Evolutionary conservation across 2,888 invertebrate species (phyloP).

Genomic region (Pyrrhosoma nymphula): DNA sequence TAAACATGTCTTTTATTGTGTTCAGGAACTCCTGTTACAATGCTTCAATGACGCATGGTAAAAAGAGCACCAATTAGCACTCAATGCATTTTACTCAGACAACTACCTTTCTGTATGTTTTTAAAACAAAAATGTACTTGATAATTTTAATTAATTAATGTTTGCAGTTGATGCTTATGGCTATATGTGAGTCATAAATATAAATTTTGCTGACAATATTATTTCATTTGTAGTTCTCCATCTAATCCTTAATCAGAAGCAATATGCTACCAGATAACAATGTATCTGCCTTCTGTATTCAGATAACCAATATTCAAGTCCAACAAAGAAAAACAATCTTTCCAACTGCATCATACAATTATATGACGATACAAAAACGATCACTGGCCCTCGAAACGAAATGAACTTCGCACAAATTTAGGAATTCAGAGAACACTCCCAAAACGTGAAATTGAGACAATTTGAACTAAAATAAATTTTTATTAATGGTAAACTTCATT

Average conservation of each 20-base stretch:
- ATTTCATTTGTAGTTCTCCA: background rate
- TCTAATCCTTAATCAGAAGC: background rate
- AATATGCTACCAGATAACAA: background rate
- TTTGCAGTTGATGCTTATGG: background rate
- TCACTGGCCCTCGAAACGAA: background rate
- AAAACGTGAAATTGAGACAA: background rate
- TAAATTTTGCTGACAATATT: conserved; percentile 4
- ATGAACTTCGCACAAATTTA: background rate
- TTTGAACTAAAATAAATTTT: background rate
- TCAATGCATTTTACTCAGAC: conserved; percentile 21
- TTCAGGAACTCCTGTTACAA: background rate
- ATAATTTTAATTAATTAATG: background rate
- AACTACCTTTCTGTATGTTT: background rate
- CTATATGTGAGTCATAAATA: conserved; percentile 31
- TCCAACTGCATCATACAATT: background rate
- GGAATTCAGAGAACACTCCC: background rate
- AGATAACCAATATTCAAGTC: background rate
- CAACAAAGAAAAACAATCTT: background rate
- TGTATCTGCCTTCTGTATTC: background rate
- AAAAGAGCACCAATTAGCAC: conserved; percentile 17
- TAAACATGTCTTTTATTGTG: conserved; percentile 52
- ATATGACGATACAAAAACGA: background rate
- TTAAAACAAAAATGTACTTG: background rate
- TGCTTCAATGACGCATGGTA: background rate
- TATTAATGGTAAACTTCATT: background rate